phyloP scores from a whole-genome alignment of 2,797 vertebrate species.

The Centroberyx gerrardi region DNA sequence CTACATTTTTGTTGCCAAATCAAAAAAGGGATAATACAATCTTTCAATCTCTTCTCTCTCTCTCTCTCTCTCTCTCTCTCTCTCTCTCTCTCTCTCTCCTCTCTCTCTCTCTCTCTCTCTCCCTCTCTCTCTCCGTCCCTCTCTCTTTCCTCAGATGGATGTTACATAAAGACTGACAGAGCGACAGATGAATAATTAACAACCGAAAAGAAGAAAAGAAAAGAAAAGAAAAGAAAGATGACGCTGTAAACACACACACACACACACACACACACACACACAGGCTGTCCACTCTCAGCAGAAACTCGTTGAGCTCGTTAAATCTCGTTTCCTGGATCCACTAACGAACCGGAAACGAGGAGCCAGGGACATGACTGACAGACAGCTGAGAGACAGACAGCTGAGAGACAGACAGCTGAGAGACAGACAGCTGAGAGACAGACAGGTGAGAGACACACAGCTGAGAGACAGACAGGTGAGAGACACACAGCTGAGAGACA shows the following conservation, averaged over 20 bases:
- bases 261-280: not conserved
- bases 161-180: conserved; percentile 70
- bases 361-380: conserved; percentile 53
- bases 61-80: conserved; percentile 21
- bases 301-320: conserved; percentile 16
- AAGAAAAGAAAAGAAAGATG: no score
- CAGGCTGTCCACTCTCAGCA: conserved; percentile 9
- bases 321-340: conserved; percentile 15
- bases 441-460: no score
- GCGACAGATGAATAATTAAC: conserved; percentile 62
- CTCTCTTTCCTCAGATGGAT: conserved; percentile 10
- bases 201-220: not conserved
- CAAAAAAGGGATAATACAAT: no score
- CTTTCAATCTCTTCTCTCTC: conserved; percentile 15
- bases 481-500: no score
- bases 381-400: not conserved
- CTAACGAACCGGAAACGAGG: conserved; percentile 13
- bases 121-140: no score
- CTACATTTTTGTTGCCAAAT: no score
- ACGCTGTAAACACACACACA: no score
- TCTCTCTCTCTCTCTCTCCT: conserved; percentile 26
- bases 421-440: no score
- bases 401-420: no score
- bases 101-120: not conserved
- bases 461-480: no score